Evolutionary conservation across 2,888 invertebrate species (phyloP).

Genomic region (Diarsia rubi): DNA sequence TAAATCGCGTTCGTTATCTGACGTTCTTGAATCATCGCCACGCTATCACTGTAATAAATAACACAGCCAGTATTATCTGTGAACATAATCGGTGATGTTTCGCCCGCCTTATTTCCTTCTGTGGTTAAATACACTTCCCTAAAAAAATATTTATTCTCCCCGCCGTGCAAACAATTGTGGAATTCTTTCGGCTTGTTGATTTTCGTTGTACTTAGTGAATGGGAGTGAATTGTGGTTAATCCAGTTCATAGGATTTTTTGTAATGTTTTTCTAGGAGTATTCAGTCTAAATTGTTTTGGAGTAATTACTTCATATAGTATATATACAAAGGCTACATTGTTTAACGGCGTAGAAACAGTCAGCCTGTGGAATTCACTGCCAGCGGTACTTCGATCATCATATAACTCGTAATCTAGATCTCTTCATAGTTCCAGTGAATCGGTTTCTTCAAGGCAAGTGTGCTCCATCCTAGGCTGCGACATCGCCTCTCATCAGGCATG

Average conservation of each 20-base stretch:
- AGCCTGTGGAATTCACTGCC: neutral
- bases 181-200: constrained; percentile 73
- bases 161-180: constrained; percentile 72
- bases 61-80: constrained; percentile 82
- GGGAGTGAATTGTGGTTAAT: constrained; percentile 56
- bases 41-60: constrained; percentile 86
- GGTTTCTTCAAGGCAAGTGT: too few relatives aligned
- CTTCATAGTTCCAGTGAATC: neutral
- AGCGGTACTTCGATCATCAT: too few relatives aligned
- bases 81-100: constrained; percentile 86
- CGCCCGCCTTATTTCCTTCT: constrained; percentile 83
- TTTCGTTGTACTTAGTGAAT: constrained; percentile 70
- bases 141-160: constrained; percentile 82
- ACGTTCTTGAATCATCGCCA: constrained; percentile 87
- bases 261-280: constrained; percentile 4
- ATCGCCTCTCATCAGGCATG: neutral
- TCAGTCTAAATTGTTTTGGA: neutral
- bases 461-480: neutral
- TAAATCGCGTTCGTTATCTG: constrained; percentile 84
- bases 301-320: too few relatives aligned
- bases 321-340: neutral
- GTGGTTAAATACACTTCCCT: constrained; percentile 83
- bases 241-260: constrained; percentile 50
- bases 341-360: neutral
- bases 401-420: too few relatives aligned